Base-by-base conservation (phyloP, 2,797 vertebrate genomes). In the Hemibagrus guttatus region DNA sequence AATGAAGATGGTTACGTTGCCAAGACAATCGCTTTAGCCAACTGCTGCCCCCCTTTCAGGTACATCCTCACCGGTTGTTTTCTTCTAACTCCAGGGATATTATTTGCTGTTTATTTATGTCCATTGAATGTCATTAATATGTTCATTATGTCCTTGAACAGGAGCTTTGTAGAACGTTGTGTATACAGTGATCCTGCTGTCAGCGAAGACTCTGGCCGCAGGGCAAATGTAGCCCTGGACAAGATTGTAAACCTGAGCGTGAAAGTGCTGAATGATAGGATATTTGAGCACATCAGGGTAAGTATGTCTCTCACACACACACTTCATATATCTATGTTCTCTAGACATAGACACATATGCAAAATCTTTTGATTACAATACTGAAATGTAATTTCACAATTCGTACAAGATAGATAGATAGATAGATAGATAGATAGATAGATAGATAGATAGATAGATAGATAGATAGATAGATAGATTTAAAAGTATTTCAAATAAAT, bases 1-100 rank as follows among this genome's bases (percentile, higher is more conserved):
- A 92, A 92, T 0, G 87, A 95, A 0, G 95, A 97, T 0, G 90
- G 93, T 90, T 96, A 96, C 21, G 92, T 96, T 87, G 89, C 94
- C 88, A 96, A 93, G 61, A 97, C 97, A 89, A 97, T 97, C 3
- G 92, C 95, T 1, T 90, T 97, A 87, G 96, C 96, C 92, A 99
- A 99, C 94, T 98, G 96, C 87, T 97, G 97, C 0, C 97, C 97
- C 0, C 95, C 96, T 0, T 96, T 99, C 93, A 96, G 96, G 97
- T 98, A 89, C 90, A 42, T 2, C 54, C 17, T 68, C 13, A 52
- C 16, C 16, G 21, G 12, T 21, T 56, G 56, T 42, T 4, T 54
- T 46, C 46, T 26, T 61, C 31, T 23, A 66, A 71, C 1, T 61
- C 21, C 31, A 28, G 23, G 17, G 31, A 72, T 46, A 31, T 46